phyloP scores from a whole-genome alignment of 1,140 invertebrate genomes.

The Brachionus paranguensis region DNA sequence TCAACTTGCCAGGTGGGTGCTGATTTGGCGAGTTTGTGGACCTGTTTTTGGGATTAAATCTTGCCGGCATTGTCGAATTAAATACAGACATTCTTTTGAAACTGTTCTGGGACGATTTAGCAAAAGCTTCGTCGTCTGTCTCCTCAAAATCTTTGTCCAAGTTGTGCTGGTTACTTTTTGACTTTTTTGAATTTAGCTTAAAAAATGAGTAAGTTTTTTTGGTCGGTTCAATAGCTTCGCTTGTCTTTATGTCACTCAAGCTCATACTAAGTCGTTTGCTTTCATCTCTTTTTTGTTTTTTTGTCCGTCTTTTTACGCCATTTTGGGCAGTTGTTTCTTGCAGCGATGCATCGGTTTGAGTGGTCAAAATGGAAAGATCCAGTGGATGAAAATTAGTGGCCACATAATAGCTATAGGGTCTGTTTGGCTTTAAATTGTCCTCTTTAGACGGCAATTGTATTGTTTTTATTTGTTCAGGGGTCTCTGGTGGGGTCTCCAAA shows the following conservation, averaged over 20 bases:
- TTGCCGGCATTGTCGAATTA: constrained; percentile 7
- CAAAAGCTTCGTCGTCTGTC: neutral
- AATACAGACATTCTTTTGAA: neutral
- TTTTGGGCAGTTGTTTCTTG: neutral
- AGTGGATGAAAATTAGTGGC: constrained; percentile 36
- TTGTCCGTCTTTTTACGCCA: neutral
- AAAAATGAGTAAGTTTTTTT: constrained; percentile 8
- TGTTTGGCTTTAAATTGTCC: neutral
- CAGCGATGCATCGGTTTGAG: neutral
- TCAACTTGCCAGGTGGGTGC: neutral
- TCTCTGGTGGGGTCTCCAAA: constrained; percentile 19
- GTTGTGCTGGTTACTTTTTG: constrained; percentile 15
- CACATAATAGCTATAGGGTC: constrained; percentile 32
- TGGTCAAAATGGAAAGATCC: neutral
- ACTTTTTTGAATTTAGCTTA: constrained; percentile 10
- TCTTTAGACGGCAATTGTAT: neutral
- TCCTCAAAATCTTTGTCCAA: neutral
- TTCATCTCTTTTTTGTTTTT: neutral
- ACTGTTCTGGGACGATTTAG: neutral
- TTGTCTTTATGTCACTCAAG: neutral
- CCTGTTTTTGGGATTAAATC: neutral
- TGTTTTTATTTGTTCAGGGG: neutral
- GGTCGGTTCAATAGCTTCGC: neutral
- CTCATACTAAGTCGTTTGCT: constrained; percentile 8
- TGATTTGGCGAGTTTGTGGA: neutral